Base-by-base conservation (phyloP, 1,140 invertebrate species). In the Psix sp. region DNA sequence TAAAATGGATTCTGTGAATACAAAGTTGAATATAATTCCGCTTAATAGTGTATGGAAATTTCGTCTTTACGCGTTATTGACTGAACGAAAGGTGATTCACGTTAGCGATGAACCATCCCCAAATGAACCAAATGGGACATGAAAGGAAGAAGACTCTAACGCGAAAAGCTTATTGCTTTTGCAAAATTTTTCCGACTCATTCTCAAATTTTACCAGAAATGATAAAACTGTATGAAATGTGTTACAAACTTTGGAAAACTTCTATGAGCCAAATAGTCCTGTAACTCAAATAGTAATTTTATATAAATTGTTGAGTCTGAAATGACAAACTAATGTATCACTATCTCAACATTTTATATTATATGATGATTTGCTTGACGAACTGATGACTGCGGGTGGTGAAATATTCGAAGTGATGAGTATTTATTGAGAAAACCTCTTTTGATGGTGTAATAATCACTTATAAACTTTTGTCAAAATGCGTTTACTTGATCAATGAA, bases 161-260 rank as follows among this genome's bases (percentile, higher is more conserved):
- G 79, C 80, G 14, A 86, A 85, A 76, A 67, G 70, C 60, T 26
- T 78, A n/a, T n/a, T n/a, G 4, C 80, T 83, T 7, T 54, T 83
- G 13, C 70, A 84, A 72, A 81, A 79, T 79, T 65, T 85, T 29
- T 76, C 77, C 9, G 80, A 86, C 52, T 73, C 79, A 4, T 82
- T 79, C 62, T 45, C 86, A 3, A 54, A 42, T 56, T 82, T 84
- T 72, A 80, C 75, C 0, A 80, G 73, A 46, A 46, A 57, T 29
- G 73, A 78, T 10, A 49, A 49, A 15, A 13, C 31, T 7, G 36
- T 31, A 17, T 31, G 45, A 13, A 31, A 49, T 20, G 82, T 88
- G 57, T 73, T 86, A 17, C 42, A 73, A 45, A 80, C 71, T 35
- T 75, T 87, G 31, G 81, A 87, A 66, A 29, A 79, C 5, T 21